These are phyloP conservation scores for Ornithorhynchus anatinus DNA, from an alignment of 2,113 vertebrate genomes.

Conservation along the genomic window DNA sequence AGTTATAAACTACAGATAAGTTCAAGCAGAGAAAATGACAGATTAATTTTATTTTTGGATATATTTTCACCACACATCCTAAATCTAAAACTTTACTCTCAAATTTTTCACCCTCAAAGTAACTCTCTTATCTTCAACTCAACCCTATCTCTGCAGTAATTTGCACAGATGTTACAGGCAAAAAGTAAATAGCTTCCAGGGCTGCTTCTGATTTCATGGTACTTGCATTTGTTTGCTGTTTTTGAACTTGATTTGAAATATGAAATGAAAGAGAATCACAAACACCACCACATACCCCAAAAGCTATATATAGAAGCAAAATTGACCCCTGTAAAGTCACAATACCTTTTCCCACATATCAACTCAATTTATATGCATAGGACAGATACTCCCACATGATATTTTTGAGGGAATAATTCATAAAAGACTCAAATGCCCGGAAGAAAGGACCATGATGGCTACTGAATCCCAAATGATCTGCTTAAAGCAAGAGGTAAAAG, in stretches of 20 bases:
- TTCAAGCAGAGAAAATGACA: too few relatives aligned
- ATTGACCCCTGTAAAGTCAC: conserved; percentile 32
- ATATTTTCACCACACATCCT: too few relatives aligned
- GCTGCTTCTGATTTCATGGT: neutral
- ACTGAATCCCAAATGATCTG: conserved; percentile 48
- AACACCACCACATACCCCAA: neutral
- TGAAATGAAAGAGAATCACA: conserved; percentile 14
- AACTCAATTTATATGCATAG: conserved; percentile 55
- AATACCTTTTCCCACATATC: conserved; percentile 21
- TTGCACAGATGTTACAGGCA: neutral
- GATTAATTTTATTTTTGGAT: too few relatives aligned
- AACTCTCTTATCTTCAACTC: neutral
- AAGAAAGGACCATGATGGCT: conserved; percentile 42
- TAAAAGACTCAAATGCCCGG: conserved; percentile 34
- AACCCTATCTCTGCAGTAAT: neutral
- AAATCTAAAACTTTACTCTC: neutral
- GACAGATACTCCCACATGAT: conserved; percentile 51
- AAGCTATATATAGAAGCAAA: conserved; percentile 18
- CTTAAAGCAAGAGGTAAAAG: conserved; percentile 46
- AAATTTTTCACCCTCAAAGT: neutral
- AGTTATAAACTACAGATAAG: too few relatives aligned
- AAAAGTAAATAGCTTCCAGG: neutral
- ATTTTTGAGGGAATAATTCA: conserved; percentile 49
- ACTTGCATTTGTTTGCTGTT: neutral
- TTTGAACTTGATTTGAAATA: neutral